phyloP scores from a whole-genome alignment of 2,888 invertebrate species.

The Microdon myrmicae region DNA sequence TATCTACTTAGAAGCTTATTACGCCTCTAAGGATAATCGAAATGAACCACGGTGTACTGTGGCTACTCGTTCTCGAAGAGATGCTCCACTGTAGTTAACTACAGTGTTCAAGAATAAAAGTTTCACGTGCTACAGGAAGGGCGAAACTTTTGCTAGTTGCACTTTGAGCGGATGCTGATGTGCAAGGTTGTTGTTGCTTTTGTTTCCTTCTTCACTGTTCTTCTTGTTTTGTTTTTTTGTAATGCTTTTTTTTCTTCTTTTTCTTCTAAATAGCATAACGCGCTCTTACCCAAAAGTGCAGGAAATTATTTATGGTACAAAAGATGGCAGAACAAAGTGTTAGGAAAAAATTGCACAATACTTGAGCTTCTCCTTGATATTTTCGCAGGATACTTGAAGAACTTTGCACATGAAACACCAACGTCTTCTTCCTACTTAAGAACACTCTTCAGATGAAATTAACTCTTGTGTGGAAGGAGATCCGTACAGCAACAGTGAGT shows the following conservation, averaged over 20 bases:
- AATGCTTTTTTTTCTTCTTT: constrained; percentile 1
- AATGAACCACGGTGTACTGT: constrained; percentile 34
- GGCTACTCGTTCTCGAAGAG: too few relatives aligned
- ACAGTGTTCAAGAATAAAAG: too few relatives aligned
- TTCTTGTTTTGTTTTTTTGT: too few relatives aligned
- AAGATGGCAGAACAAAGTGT: constrained; percentile 30
- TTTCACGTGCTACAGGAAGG: too few relatives aligned
- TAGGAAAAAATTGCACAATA: constrained; percentile 10
- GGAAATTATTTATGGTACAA: constrained; percentile 50
- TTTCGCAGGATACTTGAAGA: constrained; percentile 41
- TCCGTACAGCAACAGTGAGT: constrained; percentile 1
- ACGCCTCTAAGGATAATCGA: constrained; percentile 51
- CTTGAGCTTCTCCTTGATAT: constrained; percentile 39
- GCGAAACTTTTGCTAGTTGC: too few relatives aligned
- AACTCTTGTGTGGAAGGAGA: constrained; percentile 38
- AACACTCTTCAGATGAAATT: constrained; percentile 47
- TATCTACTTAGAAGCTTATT: constrained; percentile 44
- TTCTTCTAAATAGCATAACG: constrained; percentile 26
- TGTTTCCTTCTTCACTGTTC: too few relatives aligned
- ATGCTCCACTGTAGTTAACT: too few relatives aligned
- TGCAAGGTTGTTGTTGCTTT: too few relatives aligned
- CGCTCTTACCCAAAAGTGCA: constrained; percentile 37
- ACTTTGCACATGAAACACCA: constrained; percentile 50
- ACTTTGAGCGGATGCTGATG: too few relatives aligned
- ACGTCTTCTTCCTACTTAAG: constrained; percentile 25